A percentile compares a stretch with the other conserved stretches of the same genome.
Evolutionary conservation across 2,113 vertebrate genomes (phyloP).

Genomic region (Corythoichthys haematopterus): DNA sequence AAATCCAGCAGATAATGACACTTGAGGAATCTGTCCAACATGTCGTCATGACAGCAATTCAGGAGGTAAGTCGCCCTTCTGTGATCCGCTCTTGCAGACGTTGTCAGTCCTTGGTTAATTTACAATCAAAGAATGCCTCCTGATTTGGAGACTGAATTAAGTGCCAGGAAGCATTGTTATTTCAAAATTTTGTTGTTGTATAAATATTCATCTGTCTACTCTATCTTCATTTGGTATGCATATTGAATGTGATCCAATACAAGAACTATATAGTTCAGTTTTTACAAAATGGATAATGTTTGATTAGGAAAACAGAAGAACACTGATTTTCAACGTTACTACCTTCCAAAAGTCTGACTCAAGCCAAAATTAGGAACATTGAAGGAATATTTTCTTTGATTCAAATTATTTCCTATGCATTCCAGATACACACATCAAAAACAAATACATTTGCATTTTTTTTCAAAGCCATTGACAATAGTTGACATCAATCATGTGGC

Average conservation of each 20-base stretch:
- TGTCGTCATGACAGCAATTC: conserved; percentile 89
- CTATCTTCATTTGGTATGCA: too few species aligned
- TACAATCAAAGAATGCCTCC: conserved; percentile 32
- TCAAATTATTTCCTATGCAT: background rate
- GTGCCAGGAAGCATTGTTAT: conserved; percentile 24
- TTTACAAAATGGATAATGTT: background rate
- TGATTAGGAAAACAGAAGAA: background rate
- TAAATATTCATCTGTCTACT: background rate
- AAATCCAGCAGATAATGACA: conserved; percentile 90
- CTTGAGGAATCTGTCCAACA: conserved; percentile 89
- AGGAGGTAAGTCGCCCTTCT: conserved; percentile 76
- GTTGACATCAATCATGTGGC: too few species aligned
- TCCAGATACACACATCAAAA: background rate
- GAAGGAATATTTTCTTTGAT: background rate
- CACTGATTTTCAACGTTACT: background rate
- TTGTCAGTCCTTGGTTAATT: conserved; percentile 40
- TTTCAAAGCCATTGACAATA: too few species aligned
- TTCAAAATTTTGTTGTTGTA: conserved; percentile 15
- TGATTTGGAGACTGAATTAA: conserved; percentile 22
- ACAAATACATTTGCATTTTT: too few species aligned
- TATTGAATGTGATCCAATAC: background rate
- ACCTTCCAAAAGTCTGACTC: background rate
- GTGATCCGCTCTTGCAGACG: conserved; percentile 31
- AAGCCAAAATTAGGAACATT: background rate
- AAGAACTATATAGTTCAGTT: background rate